Conservation (phyloP, 2,888 invertebrate genomes). For the Thalpophila matura region DNA sequence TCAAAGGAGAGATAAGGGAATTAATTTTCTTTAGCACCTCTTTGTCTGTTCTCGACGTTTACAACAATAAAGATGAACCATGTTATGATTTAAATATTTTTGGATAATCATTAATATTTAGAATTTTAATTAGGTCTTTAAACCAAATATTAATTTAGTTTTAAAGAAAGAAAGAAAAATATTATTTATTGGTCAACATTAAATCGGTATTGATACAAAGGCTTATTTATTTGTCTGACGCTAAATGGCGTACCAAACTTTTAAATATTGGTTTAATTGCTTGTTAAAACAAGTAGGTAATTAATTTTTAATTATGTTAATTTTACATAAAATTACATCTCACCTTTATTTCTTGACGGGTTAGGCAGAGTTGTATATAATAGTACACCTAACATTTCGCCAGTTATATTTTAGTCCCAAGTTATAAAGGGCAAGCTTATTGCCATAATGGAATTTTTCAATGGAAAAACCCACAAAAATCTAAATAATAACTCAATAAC, state of each 20-base stretch:
- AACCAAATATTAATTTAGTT: constrained; percentile 19
- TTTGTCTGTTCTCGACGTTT: constrained; percentile 25
- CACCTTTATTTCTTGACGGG: no score
- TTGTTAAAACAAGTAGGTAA: not conserved
- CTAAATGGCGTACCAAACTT: constrained; percentile 9
- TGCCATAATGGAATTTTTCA: no score
- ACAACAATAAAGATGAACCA: constrained; percentile 22
- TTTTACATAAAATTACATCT: no score
- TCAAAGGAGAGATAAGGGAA: constrained; percentile 31
- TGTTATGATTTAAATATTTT: constrained; percentile 25
- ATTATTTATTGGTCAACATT: no score
- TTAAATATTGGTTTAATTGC: constrained; percentile 12
- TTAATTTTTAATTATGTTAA: constrained; percentile 8
- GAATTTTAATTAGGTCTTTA: constrained; percentile 7
- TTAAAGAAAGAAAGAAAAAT: no score
- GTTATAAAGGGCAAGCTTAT: no score
- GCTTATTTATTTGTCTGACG: constrained; percentile 25
- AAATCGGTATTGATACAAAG: constrained; percentile 10
- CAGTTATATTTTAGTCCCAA: no score
- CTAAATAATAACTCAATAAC: no score
- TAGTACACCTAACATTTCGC: no score
- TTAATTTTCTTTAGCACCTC: constrained; percentile 17
- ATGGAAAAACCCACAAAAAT: no score
- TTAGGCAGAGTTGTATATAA: no score
- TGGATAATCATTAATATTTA: constrained; percentile 14